phyloP scores from a whole-genome alignment of 2,113 vertebrate species.

The Channa argus region DNA sequence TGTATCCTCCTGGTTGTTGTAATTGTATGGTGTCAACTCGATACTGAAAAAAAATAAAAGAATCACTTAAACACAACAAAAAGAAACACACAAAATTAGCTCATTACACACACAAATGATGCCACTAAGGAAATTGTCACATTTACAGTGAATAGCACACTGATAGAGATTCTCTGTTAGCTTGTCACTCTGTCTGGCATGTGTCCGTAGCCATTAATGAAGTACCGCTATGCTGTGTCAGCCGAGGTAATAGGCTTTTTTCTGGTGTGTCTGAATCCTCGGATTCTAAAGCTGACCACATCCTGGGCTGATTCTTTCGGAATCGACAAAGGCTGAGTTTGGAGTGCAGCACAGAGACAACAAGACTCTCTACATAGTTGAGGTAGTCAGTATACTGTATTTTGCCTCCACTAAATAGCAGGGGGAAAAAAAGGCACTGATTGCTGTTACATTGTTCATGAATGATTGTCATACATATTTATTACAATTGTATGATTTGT shows the following conservation, averaged over 20 bases:
- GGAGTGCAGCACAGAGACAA: conserved; percentile 5
- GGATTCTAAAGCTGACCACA: conserved; percentile 25
- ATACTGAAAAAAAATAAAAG: not conserved
- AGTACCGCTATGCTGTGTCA: conserved; percentile 46
- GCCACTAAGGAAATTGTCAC: not conserved
- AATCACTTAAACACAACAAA: not conserved
- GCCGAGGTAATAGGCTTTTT: conserved; percentile 32
- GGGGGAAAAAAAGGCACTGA: not conserved
- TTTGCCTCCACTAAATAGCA: too few relatives aligned
- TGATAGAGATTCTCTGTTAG: conserved; percentile 33
- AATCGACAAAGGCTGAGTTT: not conserved
- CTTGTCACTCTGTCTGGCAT: conserved; percentile 28
- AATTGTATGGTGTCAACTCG: not conserved
- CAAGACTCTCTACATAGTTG: not conserved
- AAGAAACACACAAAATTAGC: not conserved
- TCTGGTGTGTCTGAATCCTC: conserved; percentile 29
- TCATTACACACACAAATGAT: not conserved
- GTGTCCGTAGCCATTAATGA: conserved; percentile 29
- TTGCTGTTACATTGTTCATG: not conserved
- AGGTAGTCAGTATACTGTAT: not conserved
- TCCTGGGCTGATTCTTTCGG: conserved; percentile 16
- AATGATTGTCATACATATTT: not conserved
- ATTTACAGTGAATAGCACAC: conserved; percentile 11
- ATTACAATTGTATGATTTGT: conserved; percentile 1
- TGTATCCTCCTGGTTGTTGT: not conserved